phyloP scores from a whole-genome alignment of 2,888 invertebrate species.

The Odontothrips loti region DNA sequence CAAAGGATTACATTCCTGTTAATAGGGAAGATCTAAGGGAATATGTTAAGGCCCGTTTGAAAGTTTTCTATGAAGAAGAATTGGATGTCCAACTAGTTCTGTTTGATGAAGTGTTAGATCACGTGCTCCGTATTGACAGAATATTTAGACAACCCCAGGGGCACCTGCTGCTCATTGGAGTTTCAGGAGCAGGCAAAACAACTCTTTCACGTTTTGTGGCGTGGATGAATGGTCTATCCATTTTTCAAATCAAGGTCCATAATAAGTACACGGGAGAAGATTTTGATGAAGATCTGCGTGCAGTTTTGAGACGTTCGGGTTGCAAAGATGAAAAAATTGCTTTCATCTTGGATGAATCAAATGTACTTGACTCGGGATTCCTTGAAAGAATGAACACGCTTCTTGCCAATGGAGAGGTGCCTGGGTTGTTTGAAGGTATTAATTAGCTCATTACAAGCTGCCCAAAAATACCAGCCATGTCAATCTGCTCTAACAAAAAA shows the following conservation, averaged over 20 bases:
- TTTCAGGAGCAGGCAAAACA: slow-evolving; percentile 98
- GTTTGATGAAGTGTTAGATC: slow-evolving; percentile 99
- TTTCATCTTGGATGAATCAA: slow-evolving; percentile 98
- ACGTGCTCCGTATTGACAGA: slow-evolving; percentile 95
- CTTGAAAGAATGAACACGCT: slow-evolving; percentile 98
- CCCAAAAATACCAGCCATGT: neutral
- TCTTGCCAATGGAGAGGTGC: slow-evolving; percentile 97
- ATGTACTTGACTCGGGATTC: slow-evolving; percentile 97
- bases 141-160: slow-evolving; percentile 99
- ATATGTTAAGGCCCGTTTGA: slow-evolving; percentile 93
- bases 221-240: slow-evolving; percentile 99
- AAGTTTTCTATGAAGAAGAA: slow-evolving; percentile 99
- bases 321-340: slow-evolving; percentile 98
- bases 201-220: slow-evolving; percentile 98
- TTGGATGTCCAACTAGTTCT: slow-evolving; percentile 95
- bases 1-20: slow-evolving; percentile 96
- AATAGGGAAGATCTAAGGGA: slow-evolving; percentile 90
- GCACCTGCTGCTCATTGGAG: slow-evolving; percentile 94
- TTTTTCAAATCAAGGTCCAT: slow-evolving; percentile 99
- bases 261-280: slow-evolving; percentile 98
- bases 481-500: neutral
- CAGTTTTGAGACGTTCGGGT: slow-evolving; percentile 77
- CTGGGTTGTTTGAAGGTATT: slow-evolving; percentile 77
- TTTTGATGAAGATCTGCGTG: slow-evolving; percentile 96
- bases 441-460: neutral